Conservation (phyloP, 2,113 vertebrate species). For the Gallinago jamesoni region DNA sequence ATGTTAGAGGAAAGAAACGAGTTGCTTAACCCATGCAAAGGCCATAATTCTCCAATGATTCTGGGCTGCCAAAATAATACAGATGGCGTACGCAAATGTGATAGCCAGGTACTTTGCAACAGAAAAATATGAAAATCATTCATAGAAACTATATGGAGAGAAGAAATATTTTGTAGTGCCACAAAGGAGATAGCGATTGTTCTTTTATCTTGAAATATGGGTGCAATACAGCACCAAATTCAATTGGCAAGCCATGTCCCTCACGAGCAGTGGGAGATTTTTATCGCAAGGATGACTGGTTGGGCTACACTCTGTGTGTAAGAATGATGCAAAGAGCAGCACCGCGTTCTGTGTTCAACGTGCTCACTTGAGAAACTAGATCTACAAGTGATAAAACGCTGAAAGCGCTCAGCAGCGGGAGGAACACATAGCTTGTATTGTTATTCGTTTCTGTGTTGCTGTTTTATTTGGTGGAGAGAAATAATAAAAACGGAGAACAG, state of each 20-base stretch:
- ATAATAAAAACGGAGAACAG: background rate
- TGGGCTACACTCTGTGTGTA: background rate
- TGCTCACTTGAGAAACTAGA: background rate
- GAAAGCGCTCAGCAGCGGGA: background rate
- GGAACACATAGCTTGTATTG: background rate
- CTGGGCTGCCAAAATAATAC: background rate
- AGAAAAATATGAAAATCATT: background rate
- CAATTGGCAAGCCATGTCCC: background rate
- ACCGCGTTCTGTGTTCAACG: rapidly evolving
- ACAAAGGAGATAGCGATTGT: background rate
- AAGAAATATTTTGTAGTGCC: background rate
- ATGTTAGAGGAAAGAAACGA: background rate
- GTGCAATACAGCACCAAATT: background rate
- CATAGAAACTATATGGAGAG: background rate
- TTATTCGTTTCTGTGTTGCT: background rate
- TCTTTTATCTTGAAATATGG: background rate
- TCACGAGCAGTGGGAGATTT: background rate
- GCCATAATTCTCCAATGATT: background rate
- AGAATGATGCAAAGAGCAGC: background rate
- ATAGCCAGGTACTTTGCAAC: background rate
- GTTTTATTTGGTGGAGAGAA: background rate
- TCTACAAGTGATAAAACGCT: background rate
- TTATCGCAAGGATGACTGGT: background rate
- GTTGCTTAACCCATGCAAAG: background rate
- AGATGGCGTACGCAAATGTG: background rate